Conservation (phyloP, 2,113 vertebrate genomes). For the Mesembrinibis cayennensis region DNA sequence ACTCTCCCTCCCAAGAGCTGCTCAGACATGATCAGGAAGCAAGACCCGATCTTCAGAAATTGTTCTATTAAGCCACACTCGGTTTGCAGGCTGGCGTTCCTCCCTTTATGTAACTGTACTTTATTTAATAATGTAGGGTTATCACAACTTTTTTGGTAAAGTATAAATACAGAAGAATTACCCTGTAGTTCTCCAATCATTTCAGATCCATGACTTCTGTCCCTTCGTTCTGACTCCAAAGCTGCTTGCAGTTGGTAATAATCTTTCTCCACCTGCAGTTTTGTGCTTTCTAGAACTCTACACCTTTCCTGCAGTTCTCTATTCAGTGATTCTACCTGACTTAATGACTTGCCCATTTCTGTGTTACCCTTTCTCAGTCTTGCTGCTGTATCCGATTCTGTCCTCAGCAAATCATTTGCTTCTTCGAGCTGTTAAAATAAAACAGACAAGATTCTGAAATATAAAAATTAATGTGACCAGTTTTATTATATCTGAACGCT, state of each 20-base stretch:
- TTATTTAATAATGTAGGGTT: neutral
- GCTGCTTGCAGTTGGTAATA: conserved; percentile 90
- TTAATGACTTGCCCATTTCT: conserved; percentile 89
- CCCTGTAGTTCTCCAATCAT: conserved; percentile 96
- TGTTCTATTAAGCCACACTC: neutral
- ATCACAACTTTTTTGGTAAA: neutral
- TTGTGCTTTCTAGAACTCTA: conserved; percentile 79
- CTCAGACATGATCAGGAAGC: neutral
- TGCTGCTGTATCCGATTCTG: conserved; percentile 93
- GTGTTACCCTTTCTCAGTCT: conserved; percentile 92
- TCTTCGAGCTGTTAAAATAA: conserved; percentile 85
- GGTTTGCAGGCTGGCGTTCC: neutral
- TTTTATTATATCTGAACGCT: neutral
- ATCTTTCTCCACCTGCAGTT: conserved; percentile 90
- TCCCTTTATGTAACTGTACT: neutral
- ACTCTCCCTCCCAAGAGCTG: neutral
- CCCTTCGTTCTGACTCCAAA: conserved; percentile 91
- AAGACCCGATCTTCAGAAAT: neutral
- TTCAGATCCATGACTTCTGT: conserved; percentile 92
- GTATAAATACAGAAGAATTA: conserved; percentile 59
- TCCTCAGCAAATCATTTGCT: conserved; percentile 92
- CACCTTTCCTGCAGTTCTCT: conserved; percentile 93
- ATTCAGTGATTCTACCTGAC: conserved; percentile 89
- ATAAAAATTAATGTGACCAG: neutral
- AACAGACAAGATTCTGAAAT: neutral